These are phyloP conservation scores for Corynorhinus townsendii DNA, from an alignment of 2,113 vertebrate species.

Conservation along the genomic window DNA sequence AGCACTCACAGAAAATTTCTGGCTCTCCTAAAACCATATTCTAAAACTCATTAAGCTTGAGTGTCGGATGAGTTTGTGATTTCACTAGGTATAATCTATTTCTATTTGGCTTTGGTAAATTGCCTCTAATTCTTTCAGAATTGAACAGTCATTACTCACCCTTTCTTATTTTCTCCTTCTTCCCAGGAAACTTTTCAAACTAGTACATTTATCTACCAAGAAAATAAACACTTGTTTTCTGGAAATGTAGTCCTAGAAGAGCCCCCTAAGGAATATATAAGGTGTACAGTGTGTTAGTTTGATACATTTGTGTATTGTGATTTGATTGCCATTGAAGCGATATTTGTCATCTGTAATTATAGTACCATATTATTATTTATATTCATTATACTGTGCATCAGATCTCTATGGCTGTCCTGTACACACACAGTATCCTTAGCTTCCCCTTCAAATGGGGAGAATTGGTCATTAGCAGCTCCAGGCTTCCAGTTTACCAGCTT, in stretches of 20 bases:
- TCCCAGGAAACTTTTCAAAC: background rate
- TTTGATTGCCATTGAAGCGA: background rate
- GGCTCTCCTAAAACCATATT: background rate
- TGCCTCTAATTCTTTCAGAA: background rate
- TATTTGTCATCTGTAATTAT: background rate
- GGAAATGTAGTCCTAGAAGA: background rate
- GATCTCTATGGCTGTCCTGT: background rate
- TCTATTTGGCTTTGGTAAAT: slow-evolving; percentile 18
- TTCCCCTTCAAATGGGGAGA: background rate
- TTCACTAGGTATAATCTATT: background rate
- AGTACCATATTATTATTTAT: background rate
- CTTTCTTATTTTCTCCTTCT: background rate
- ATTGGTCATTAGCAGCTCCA: background rate
- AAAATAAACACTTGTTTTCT: slow-evolving; percentile 29
- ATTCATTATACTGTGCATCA: background rate
- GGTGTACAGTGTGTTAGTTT: background rate
- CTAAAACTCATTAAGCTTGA: background rate
- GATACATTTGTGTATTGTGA: background rate
- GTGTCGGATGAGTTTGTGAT: background rate
- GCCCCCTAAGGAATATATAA: background rate
- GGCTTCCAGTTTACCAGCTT: background rate
- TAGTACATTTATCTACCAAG: background rate
- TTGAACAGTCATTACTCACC: background rate
- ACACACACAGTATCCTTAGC: background rate
- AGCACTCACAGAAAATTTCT: background rate